Evolutionary conservation across 2,888 invertebrate genomes (phyloP).

Genomic region (Leucozona laternaria): DNA sequence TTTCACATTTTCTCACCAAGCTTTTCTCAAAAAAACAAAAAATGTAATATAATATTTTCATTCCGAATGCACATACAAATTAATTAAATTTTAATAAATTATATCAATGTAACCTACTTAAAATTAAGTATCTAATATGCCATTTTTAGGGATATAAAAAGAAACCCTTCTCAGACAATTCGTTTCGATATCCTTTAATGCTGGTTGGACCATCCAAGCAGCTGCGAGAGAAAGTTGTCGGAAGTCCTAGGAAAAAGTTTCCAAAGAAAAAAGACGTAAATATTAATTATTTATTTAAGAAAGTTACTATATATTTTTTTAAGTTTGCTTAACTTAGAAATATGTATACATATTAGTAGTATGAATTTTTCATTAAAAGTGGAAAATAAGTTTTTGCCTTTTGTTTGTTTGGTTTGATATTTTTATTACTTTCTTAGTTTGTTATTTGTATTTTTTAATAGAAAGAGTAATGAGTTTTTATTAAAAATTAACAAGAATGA

Average conservation of each 20-base stretch:
- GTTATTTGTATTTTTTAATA: neutral
- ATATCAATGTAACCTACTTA: constrained; percentile 11
- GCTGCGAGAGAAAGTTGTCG: constrained; percentile 82
- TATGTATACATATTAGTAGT: neutral
- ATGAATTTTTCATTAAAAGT: neutral
- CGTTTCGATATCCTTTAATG: constrained; percentile 83
- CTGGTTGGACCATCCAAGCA: constrained; percentile 83
- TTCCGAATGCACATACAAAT: constrained; percentile 54
- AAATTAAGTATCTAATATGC: constrained; percentile 47
- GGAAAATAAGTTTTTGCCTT: neutral
- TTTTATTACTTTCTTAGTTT: neutral
- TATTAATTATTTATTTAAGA: constrained; percentile 77
- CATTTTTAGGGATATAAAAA: constrained; percentile 77
- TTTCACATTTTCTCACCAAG: constrained; percentile 46
- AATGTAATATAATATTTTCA: neutral
- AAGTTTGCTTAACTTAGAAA: constrained; percentile 1
- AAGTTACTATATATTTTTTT: constrained; percentile 16
- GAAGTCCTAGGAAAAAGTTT: constrained; percentile 82
- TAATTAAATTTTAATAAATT: constrained; percentile 21
- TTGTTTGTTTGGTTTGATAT: neutral
- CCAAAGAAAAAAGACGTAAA: constrained; percentile 84
- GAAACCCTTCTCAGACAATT: constrained; percentile 79
- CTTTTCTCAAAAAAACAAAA: constrained; percentile 25
- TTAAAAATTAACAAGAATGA: neutral
- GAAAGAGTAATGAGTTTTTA: neutral